phyloP scores from a whole-genome alignment of 1,140 invertebrate genomes.

The Mylabris phalerata region DNA sequence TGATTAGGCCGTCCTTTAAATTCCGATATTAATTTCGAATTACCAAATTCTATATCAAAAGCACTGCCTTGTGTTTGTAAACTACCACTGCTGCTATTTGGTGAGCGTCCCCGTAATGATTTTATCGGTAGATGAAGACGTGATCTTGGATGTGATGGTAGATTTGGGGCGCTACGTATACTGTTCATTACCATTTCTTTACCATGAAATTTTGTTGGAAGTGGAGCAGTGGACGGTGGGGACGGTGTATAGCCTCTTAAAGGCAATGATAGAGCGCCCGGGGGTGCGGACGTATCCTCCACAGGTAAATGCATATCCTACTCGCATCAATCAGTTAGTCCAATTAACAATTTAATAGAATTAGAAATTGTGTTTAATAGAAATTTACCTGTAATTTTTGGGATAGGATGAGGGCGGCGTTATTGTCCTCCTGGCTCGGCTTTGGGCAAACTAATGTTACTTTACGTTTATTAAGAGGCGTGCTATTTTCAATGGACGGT shows the following conservation, averaged over 20 bases:
- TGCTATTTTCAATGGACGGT: constrained; percentile 18
- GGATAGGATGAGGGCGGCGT: constrained; percentile 22
- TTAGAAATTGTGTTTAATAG: neutral
- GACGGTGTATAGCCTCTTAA: constrained; percentile 62
- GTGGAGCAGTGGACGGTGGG: constrained; percentile 69
- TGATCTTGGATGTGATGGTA: constrained; percentile 61
- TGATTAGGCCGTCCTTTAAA: constrained; percentile 39
- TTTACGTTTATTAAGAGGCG: constrained; percentile 14
- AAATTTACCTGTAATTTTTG: constrained; percentile 25
- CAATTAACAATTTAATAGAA: neutral
- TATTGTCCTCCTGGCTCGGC: constrained; percentile 24
- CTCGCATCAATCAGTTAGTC: neutral
- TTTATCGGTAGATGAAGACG: constrained; percentile 60
- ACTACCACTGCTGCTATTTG: constrained; percentile 57
- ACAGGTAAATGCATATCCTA: constrained; percentile 35
- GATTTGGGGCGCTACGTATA: constrained; percentile 67
- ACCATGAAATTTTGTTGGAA: constrained; percentile 71
- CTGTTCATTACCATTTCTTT: constrained; percentile 66
- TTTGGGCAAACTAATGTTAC: constrained; percentile 18
- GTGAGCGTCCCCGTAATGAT: constrained; percentile 51
- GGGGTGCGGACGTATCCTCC: constrained; percentile 39
- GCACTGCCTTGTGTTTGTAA: constrained; percentile 42
- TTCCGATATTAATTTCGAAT: constrained; percentile 39
- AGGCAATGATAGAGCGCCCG: constrained; percentile 31
- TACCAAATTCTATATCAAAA: constrained; percentile 43